Evolutionary conservation across 1,140 invertebrate genomes (phyloP).

Genomic region (Tribolium castaneum): DNA sequence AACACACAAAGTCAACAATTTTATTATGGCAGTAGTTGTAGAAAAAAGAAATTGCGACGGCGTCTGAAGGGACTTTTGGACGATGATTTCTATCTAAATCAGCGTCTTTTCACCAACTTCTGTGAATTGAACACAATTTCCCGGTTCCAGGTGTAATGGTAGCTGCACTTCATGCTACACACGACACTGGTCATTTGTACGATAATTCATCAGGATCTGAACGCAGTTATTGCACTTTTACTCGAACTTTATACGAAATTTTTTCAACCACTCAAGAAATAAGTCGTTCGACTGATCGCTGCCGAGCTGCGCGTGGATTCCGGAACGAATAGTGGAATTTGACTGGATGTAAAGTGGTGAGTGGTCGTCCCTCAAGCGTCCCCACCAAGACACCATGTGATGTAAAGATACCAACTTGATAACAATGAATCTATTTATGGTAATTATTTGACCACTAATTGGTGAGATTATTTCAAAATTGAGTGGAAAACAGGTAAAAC

Average conservation of each 20-base stretch:
- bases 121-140: constrained; percentile 91
- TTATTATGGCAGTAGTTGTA: constrained; percentile 33
- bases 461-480: background rate
- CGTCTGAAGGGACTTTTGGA: constrained; percentile 43
- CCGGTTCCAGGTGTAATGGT: constrained; percentile 88
- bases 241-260: background rate
- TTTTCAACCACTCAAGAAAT: background rate
- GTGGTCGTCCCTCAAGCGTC: constrained; percentile 46
- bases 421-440: background rate
- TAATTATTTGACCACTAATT: background rate
- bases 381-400: background rate
- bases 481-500: background rate
- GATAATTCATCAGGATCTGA: constrained; percentile 47
- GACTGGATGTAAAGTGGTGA: constrained; percentile 1
- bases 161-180: constrained; percentile 73
- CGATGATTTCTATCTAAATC: constrained; percentile 33
- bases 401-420: background rate
- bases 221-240: background rate
- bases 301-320: background rate
- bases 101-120: constrained; percentile 88
- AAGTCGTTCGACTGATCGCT: too few species aligned
- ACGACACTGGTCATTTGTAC: constrained; percentile 54
- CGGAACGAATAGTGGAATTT: constrained; percentile 6
- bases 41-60: constrained; percentile 42
- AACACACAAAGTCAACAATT: constrained; percentile 51